Base-by-base conservation (phyloP, 2,797 vertebrate species). In the Hybognathus amarus region DNA sequence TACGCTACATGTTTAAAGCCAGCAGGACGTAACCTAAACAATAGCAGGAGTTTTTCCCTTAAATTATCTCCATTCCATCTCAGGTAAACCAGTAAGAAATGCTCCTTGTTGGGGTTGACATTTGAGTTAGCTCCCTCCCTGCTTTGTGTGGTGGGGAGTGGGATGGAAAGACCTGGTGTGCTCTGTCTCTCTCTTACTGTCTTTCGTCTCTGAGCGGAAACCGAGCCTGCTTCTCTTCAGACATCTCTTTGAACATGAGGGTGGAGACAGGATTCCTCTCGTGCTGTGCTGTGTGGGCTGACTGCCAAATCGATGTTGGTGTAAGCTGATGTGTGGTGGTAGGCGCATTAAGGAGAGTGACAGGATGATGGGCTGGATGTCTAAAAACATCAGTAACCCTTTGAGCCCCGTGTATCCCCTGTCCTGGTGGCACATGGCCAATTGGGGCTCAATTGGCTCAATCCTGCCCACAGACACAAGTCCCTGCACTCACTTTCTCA, bases 21-120 rank as follows among this genome's bases (percentile, higher is more conserved):
- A 75, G 59, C 80, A 88, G 79, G 67, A 15, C 45, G 42, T 87
- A 86, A 88, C 88, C 85, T 88, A 85, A 88, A 85, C 66, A 87
- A 85, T 82, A 61, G 2, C 78, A 63, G 36, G 75, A 86, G 84
- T 85, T 88, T 84, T 54, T 87, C 5, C 42, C n/a, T 79, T 87
- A 85, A 88, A 77, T 85, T 67, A 84, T 76, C 78, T 56, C 10
- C 24, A 73, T 79, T 84, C 67, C 74, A 80, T 87, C 82, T 89
- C 83, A 75, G 69, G 76, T 78, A 79, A 69, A 84, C 36, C 18
- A 50, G 74, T 86, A 85, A 87, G 83, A 87, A 85, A 88, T 77
- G 85, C 71, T 64, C 80, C 38, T 66, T 81, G 45, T 67, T 77
- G 80, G 40, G 83, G 83, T 86, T 86, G 90, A 90, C 85, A 85